These are phyloP conservation scores for Microctonus hyperodae DNA, from an alignment of 2,888 invertebrate genomes.

Conservation along the genomic window DNA sequence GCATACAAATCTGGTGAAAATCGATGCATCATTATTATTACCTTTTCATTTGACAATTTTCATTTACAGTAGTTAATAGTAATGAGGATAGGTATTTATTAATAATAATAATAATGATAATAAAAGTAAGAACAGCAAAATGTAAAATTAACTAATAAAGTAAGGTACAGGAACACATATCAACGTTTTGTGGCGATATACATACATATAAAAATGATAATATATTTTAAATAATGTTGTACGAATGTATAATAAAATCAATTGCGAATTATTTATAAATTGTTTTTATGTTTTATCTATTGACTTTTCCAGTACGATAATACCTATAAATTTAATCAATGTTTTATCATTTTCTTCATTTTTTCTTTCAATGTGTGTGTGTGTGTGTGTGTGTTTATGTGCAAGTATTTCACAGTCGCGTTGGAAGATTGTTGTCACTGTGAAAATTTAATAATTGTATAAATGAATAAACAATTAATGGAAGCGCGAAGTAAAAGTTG, in stretches of 20 bases:
- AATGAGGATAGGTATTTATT: conserved; percentile 31
- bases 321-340: no score
- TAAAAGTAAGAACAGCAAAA: conserved; percentile 34
- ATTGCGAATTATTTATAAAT: background rate
- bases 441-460: background rate
- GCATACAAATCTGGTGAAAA: conserved; percentile 56
- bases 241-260: background rate
- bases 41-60: conserved; percentile 37
- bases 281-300: background rate
- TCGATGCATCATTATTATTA: conserved; percentile 58
- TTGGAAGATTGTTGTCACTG: conserved; percentile 1
- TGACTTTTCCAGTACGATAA: background rate
- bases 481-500: conserved; percentile 25
- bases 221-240: conserved; percentile 42
- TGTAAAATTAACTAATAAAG: conserved; percentile 46
- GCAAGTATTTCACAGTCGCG: background rate
- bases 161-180: conserved; percentile 63
- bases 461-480: conserved; percentile 24
- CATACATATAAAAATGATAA: background rate
- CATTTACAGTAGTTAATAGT: conserved; percentile 40
- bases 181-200: conserved; percentile 34
- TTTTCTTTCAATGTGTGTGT: background rate
- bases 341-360: background rate
- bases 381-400: no score
- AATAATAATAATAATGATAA: conserved; percentile 32